Conservation (phyloP, 2,797 vertebrate species). For the Enteromius radiatus region DNA sequence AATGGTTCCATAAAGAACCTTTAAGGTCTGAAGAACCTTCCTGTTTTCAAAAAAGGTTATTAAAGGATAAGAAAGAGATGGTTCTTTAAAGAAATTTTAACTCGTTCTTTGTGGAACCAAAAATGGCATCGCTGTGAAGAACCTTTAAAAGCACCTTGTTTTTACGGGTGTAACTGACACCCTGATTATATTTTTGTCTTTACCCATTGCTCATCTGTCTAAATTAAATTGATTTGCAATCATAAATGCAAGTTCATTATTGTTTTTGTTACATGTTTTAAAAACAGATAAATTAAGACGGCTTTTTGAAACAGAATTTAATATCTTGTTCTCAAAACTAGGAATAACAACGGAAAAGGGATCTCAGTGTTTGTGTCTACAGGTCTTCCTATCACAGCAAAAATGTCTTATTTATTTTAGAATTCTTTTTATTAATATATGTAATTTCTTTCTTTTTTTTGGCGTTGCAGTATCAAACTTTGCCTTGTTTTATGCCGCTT, state of each 20-base stretch:
- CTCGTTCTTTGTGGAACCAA: too few species aligned
- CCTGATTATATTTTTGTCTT: neutral
- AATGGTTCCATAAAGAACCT: too few species aligned
- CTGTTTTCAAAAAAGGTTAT: too few species aligned
- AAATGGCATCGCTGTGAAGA: too few species aligned
- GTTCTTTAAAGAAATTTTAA: too few species aligned
- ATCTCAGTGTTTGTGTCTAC: constrained; percentile 12
- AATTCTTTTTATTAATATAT: too few species aligned
- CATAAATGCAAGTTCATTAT: neutral
- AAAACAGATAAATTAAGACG: neutral
- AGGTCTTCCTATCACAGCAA: neutral
- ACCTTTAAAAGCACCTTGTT: too few species aligned
- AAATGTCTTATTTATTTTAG: neutral
- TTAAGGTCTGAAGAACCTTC: too few species aligned
- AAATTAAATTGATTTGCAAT: neutral
- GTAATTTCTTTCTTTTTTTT: neutral
- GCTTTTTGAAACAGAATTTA: neutral
- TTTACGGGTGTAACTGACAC: neutral
- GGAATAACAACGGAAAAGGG: neutral
- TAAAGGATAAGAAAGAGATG: too few species aligned
- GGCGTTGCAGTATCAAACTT: neutral
- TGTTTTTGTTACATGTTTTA: neutral
- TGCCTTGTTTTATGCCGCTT: neutral
- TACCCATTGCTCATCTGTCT: neutral
- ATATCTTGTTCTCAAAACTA: neutral